Conservation (phyloP, 2,888 invertebrate genomes). For the Gibbula magus region DNA sequence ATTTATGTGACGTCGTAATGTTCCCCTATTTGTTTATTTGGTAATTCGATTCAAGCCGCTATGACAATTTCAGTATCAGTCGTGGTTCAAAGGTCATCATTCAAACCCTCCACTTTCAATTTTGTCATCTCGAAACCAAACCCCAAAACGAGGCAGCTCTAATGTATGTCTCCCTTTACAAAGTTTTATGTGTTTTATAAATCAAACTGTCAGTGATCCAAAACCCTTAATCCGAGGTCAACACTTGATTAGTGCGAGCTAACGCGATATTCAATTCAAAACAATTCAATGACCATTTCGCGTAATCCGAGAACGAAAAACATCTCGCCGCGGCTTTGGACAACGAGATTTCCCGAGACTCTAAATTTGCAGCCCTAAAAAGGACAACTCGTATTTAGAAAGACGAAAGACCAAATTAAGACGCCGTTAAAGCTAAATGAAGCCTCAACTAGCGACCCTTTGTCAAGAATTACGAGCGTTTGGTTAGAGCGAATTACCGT, state of each 20-base stretch:
- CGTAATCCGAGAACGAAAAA: conserved; percentile 3
- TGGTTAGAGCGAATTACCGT: not conserved
- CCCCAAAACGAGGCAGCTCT: not conserved
- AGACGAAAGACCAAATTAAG: conserved; percentile 13
- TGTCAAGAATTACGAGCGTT: conserved; percentile 14
- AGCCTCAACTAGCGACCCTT: not conserved
- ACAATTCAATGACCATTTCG: not conserved
- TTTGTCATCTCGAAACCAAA: not conserved
- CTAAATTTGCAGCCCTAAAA: not conserved
- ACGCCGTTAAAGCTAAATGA: conserved; percentile 5
- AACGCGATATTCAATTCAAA: conserved; percentile 8
- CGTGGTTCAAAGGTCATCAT: not conserved
- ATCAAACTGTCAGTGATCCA: not conserved
- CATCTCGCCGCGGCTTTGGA: not conserved
- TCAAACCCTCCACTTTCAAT: not conserved
- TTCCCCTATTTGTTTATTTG: conserved; percentile 8
- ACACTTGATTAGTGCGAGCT: not conserved
- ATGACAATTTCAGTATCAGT: not conserved
- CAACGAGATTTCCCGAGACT: not conserved
- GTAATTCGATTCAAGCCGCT: not conserved
- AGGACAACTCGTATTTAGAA: not conserved
- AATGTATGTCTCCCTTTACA: not conserved
- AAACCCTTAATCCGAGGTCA: not conserved
- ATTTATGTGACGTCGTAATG: not conserved
- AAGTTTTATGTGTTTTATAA: conserved; percentile 13